A percentile compares a stretch with the other conserved stretches of the same genome.
These are phyloP conservation scores for Apodemus speciosus DNA, from an alignment of 2,113 vertebrate species.

Conservation along the genomic window DNA sequence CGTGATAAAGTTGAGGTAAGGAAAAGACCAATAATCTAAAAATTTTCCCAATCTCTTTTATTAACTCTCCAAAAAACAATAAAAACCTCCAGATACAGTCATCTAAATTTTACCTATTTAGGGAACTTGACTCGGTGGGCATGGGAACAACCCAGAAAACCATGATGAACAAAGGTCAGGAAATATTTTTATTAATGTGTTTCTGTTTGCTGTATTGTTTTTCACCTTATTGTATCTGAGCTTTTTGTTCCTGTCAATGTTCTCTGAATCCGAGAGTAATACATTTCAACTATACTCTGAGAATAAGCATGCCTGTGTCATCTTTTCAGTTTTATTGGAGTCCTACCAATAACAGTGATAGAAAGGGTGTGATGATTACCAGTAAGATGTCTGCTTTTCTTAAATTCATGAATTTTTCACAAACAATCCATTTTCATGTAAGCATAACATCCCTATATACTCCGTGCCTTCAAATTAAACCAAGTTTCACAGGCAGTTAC, in stretches of 20 bases:
- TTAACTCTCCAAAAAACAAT: background rate
- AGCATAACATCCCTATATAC: background rate
- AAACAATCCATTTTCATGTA: background rate
- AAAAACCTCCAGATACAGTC: background rate
- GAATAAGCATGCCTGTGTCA: no score
- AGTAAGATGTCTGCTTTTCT: background rate
- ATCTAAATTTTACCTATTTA: background rate
- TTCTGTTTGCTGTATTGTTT: background rate
- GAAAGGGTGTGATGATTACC: background rate
- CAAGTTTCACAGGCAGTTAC: background rate
- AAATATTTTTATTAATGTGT: background rate
- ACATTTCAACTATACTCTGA: no score
- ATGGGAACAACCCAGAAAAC: background rate
- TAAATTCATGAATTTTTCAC: background rate
- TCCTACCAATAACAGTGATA: background rate
- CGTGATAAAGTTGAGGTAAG: rapidly evolving
- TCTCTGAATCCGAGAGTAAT: no score
- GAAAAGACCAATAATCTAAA: background rate
- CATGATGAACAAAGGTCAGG: background rate
- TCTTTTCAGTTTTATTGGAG: rapidly evolving
- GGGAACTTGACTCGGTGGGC: background rate
- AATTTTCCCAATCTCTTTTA: background rate
- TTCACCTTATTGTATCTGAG: background rate
- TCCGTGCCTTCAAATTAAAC: background rate
- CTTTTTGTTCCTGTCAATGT: no score